Conservation (phyloP, 2,888 invertebrate species). For the Nudaria mundana region DNA sequence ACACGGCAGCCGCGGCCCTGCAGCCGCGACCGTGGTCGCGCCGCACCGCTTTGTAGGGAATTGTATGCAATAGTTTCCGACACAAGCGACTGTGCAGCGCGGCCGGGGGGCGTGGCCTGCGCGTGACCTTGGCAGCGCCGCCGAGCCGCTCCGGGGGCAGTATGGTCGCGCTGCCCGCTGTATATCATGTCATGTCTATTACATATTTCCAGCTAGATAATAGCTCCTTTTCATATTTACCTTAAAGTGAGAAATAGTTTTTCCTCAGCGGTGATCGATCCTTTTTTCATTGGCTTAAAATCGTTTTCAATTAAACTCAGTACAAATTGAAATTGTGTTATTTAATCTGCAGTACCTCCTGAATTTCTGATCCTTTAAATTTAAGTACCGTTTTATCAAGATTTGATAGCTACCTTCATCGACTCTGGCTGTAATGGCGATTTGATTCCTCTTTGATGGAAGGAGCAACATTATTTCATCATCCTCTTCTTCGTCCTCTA, state of each 20-base stretch:
- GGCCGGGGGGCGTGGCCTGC: too few relatives aligned
- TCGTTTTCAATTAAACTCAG: constrained; percentile 9
- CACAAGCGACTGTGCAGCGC: too few relatives aligned
- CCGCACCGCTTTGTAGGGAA: too few relatives aligned
- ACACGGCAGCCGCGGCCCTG: too few relatives aligned
- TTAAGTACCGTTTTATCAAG: too few relatives aligned
- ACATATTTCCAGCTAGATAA: constrained; percentile 2
- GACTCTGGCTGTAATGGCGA: not conserved
- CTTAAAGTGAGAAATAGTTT: constrained; percentile 1
- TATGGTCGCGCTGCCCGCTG: not conserved
- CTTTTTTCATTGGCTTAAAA: constrained; percentile 6
- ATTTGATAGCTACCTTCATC: not conserved
- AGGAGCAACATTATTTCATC: too few relatives aligned
- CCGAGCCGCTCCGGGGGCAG: not conserved
- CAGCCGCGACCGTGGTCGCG: too few relatives aligned
- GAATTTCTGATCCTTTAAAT: not conserved
- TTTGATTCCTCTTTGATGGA: too few relatives aligned
- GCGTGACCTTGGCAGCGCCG: not conserved
- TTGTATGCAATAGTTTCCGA: too few relatives aligned
- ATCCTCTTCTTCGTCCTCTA: too few relatives aligned
- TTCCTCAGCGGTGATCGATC: not conserved
- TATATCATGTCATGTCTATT: not conserved
- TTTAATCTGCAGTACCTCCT: not conserved
- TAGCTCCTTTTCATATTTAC: constrained; percentile 1
- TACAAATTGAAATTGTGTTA: constrained; percentile 7